Evolutionary conservation across 2,888 invertebrate genomes (phyloP).

Genomic region (Eudemis profundana): DNA sequence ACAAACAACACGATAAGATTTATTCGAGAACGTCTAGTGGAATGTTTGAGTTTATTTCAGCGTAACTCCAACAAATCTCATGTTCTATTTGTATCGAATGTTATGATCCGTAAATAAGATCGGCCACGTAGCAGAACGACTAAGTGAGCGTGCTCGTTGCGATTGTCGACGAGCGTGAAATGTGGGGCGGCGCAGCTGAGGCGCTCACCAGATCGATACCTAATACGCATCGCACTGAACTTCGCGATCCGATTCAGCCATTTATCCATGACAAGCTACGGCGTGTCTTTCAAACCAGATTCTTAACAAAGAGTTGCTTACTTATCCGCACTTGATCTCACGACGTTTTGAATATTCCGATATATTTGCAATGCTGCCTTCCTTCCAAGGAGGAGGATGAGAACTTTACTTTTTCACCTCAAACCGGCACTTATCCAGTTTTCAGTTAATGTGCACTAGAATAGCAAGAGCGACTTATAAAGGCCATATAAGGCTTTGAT

Average conservation of each 20-base stretch:
- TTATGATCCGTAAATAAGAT: conserved; percentile 60
- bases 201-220: conserved; percentile 79
- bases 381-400: not conserved
- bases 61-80: conserved; percentile 10
- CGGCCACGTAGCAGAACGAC: conserved; percentile 39
- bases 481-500: conserved; percentile 1
- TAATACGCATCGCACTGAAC: conserved; percentile 78
- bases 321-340: not conserved
- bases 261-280: conserved; percentile 55
- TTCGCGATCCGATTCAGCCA: conserved; percentile 70
- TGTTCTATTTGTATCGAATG: conserved; percentile 53
- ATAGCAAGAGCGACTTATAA: conserved; percentile 2
- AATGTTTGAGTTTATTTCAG: not conserved
- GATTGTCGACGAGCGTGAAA: conserved; percentile 74
- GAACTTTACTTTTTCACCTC: conserved; percentile 11
- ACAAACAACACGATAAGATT: conserved; percentile 15
- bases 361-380: not conserved
- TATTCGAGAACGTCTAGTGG: conserved; percentile 1
- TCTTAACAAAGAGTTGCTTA: not conserved
- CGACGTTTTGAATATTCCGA: not conserved
- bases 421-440: conserved; percentile 11
- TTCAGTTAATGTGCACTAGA: conserved; percentile 21
- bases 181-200: conserved; percentile 76
- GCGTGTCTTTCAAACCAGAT: not conserved
- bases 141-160: conserved; percentile 63